Evolutionary conservation across 2,797 vertebrate genomes (phyloP).

Genomic region (Neosilurus hyrtlii): DNA sequence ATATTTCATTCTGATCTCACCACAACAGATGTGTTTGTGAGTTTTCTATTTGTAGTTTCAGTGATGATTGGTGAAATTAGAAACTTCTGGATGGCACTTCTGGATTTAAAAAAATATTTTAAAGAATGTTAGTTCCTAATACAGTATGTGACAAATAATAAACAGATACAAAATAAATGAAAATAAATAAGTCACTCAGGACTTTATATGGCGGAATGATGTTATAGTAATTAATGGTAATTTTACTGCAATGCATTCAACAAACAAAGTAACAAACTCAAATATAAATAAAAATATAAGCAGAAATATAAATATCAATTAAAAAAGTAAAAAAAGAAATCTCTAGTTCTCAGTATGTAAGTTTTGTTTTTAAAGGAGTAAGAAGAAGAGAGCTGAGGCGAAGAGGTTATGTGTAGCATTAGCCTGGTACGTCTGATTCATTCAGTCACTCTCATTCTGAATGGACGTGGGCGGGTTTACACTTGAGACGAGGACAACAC

Average conservation of each 20-base stretch:
- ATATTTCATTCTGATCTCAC: not conserved
- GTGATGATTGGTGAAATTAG: not conserved
- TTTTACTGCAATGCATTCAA: not conserved
- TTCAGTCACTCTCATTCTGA: slow-evolving; percentile 49
- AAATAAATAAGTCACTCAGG: not conserved
- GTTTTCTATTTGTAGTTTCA: not conserved
- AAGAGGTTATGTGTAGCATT: not conserved
- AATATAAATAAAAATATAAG: not conserved
- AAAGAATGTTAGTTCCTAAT: not conserved
- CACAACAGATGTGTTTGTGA: not conserved
- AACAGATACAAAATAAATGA: not conserved
- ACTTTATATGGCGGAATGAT: not conserved
- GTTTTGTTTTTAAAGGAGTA: too few species aligned
- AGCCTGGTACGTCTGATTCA: slow-evolving; percentile 29
- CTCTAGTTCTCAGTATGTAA: not conserved
- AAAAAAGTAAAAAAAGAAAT: not conserved
- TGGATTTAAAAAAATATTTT: too few species aligned
- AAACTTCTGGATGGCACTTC: not conserved
- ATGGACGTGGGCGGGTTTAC: slow-evolving; percentile 38
- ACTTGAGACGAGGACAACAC: slow-evolving; percentile 19
- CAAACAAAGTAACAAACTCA: not conserved
- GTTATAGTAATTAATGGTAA: not conserved
- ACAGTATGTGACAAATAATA: not conserved
- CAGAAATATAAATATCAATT: not conserved
- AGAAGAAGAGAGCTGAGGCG: not conserved